Conservation (phyloP, 2,888 invertebrate genomes). For the Quadroppia sp. region DNA sequence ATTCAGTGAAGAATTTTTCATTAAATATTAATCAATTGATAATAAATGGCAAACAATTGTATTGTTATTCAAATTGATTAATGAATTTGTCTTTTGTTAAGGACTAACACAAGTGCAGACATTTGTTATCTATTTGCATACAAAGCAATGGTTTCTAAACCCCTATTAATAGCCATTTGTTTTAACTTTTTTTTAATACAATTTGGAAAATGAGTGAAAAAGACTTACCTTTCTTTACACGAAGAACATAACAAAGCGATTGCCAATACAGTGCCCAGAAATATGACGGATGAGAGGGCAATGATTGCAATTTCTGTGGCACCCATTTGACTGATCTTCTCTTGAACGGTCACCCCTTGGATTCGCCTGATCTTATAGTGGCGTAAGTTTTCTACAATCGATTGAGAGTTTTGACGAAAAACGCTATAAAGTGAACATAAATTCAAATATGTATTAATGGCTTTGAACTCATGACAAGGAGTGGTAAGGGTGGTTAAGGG, state of each 20-base stretch:
- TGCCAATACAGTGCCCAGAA: conserved; percentile 72
- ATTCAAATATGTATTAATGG: not conserved
- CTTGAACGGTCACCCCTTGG: conserved; percentile 49
- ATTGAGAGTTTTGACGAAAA: conserved; percentile 48
- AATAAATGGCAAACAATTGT: too few species aligned
- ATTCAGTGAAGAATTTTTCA: too few species aligned
- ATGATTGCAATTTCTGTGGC: conserved; percentile 75
- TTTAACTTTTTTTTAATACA: not conserved
- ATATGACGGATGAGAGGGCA: conserved; percentile 72
- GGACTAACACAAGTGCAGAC: not conserved
- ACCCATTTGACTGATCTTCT: conserved; percentile 56
- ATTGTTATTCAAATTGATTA: not conserved
- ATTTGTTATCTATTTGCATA: too few species aligned
- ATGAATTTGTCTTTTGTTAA: not conserved
- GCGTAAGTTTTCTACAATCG: conserved; percentile 48
- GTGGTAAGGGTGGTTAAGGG: too few species aligned
- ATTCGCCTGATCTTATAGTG: conserved; percentile 48
- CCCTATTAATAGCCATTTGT: not conserved
- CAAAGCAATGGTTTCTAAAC: too few species aligned
- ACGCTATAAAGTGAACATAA: conserved; percentile 43
- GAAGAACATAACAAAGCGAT: conserved; percentile 56
- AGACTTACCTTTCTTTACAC: conserved; percentile 48
- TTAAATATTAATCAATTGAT: too few species aligned
- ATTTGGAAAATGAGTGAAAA: not conserved
- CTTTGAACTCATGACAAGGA: too few species aligned